phyloP scores from a whole-genome alignment of 2,797 vertebrate species.

The Micropoecilia bifurca region DNA sequence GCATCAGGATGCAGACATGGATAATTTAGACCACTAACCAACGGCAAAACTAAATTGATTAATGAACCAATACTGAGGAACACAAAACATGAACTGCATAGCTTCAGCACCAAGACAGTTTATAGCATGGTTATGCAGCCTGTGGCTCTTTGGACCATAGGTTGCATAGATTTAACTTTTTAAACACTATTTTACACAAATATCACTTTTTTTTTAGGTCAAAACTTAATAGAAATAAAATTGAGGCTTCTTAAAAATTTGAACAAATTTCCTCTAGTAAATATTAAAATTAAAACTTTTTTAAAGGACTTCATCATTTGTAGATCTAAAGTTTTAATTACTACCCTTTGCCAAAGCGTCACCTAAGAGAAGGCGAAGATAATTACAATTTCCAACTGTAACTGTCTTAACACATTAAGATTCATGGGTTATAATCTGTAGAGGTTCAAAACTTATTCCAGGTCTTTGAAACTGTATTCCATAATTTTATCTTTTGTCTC shows the following conservation, averaged over 20 bases:
- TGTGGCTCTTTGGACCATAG: too few species aligned
- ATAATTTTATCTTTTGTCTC: too few species aligned
- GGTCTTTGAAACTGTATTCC: neutral
- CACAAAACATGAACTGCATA: neutral
- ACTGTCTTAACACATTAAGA: neutral
- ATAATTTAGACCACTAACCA: neutral
- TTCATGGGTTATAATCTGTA: neutral
- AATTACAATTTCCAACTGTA: neutral
- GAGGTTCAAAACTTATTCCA: neutral
- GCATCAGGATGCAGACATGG: neutral
- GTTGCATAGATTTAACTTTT: too few species aligned
- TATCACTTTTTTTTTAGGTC: neutral
- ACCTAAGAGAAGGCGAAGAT: neutral
- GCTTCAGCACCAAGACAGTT: neutral
- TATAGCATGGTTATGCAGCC: too few species aligned
- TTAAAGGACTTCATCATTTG: too few species aligned
- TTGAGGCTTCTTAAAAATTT: neutral
- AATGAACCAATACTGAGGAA: neutral
- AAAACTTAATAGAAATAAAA: neutral
- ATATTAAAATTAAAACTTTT: too few species aligned
- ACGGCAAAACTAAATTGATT: neutral
- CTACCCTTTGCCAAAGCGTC: neutral
- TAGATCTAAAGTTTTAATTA: too few species aligned
- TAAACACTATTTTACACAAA: too few species aligned
- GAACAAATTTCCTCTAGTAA: neutral